Percentiles rank a stretch among this genome's conserved stretches.
Conservation (phyloP, 2,797 vertebrate genomes). For the Denticeps clupeoides region DNA sequence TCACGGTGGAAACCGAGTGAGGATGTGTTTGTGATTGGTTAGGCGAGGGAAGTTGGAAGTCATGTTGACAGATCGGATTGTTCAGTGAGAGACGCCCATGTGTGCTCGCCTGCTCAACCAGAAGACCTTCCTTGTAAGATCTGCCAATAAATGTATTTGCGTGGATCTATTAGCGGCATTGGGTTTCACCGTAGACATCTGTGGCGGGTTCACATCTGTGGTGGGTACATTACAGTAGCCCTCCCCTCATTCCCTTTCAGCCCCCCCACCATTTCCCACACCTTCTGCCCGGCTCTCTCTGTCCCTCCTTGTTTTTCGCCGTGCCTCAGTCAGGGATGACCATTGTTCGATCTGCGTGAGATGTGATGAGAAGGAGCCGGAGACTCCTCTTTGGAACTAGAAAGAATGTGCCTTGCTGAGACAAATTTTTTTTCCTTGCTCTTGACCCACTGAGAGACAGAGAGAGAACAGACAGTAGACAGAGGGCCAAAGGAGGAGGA, state of each 20-base stretch:
- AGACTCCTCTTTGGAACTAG: constrained; percentile 37
- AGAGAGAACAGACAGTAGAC: not conserved
- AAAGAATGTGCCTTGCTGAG: constrained; percentile 30
- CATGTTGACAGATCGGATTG: constrained; percentile 13
- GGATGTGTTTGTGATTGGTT: constrained; percentile 11
- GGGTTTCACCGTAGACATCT: too few species aligned
- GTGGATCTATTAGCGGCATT: too few species aligned
- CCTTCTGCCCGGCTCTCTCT: constrained; percentile 12
- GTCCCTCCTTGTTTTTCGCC: constrained; percentile 3
- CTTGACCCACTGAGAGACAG: constrained; percentile 14
- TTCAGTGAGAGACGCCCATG: too few species aligned
- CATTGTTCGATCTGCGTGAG: constrained; percentile 39
- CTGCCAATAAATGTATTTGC: too few species aligned
- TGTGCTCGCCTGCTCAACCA: too few species aligned
- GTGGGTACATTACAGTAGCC: too few species aligned
- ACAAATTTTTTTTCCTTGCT: constrained; percentile 18
- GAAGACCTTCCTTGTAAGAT: too few species aligned
- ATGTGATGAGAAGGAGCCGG: constrained; percentile 28
- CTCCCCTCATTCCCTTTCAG: constrained; percentile 9
- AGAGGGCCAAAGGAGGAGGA: constrained; percentile 22
- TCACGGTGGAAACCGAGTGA: not conserved
- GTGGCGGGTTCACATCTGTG: too few species aligned
- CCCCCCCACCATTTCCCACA: not conserved
- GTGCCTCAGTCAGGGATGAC: constrained; percentile 10
- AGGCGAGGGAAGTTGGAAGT: constrained; percentile 13